Evolutionary conservation across 2,113 vertebrate genomes (phyloP).

Genomic region (Saimiri boliviensis): DNA sequence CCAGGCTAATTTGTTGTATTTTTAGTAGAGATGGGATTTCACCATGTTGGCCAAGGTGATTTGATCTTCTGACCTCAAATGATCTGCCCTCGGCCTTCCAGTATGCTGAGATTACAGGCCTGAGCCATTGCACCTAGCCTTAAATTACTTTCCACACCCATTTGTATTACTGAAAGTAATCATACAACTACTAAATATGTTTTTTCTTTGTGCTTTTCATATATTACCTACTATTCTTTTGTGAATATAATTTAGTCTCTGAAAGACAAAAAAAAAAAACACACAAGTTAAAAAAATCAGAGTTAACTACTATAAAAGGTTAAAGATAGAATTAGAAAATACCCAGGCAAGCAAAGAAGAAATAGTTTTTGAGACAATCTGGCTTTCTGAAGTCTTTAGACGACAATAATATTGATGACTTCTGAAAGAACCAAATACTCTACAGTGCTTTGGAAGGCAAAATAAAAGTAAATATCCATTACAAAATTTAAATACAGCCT

Average conservation of each 20-base stretch:
- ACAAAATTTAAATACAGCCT: rapidly evolving
- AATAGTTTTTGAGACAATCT: not conserved
- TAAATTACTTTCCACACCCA: not conserved
- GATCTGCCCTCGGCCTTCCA: too few relatives aligned
- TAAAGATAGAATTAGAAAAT: not conserved
- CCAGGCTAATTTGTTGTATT: too few relatives aligned
- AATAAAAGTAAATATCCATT: not conserved
- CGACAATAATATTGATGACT: not conserved
- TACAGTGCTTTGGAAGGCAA: not conserved
- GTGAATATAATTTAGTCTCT: not conserved
- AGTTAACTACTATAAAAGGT: not conserved
- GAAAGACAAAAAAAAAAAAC: not conserved
- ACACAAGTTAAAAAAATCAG: not conserved
- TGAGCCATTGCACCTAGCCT: too few relatives aligned
- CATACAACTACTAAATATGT: too few relatives aligned
- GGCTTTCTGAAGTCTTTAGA: not conserved
- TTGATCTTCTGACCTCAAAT: too few relatives aligned
- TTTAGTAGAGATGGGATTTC: too few relatives aligned
- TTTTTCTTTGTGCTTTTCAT: not conserved
- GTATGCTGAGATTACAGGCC: too few relatives aligned
- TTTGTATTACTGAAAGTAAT: not conserved
- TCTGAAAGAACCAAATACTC: not conserved
- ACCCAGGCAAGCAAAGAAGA: not conserved
- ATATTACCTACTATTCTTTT: not conserved
- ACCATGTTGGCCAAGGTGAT: too few relatives aligned